Conservation (phyloP, 1,140 invertebrate species). For the Chlorops oryzae region DNA sequence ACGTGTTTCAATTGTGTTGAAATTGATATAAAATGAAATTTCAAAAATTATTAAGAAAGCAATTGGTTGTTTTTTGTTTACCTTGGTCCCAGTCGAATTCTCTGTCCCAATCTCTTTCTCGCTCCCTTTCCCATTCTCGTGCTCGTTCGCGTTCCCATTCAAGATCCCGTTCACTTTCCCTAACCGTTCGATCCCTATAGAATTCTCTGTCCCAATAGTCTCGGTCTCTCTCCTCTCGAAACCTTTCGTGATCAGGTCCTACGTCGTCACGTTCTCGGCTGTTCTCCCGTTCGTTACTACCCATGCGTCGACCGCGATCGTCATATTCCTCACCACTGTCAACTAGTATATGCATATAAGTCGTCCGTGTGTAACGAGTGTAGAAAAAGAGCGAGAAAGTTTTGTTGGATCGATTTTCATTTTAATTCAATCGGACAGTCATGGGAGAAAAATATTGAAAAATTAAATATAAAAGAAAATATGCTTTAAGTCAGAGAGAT, state of each 20-base stretch:
- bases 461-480: slow-evolving; percentile 1
- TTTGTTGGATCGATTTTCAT: slow-evolving; percentile 3
- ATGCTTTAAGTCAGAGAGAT: too few species aligned
- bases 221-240: slow-evolving; percentile 8
- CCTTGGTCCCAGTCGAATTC: slow-evolving; percentile 48
- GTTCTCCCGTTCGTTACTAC: slow-evolving; percentile 28
- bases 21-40: too few species aligned
- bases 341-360: neutral
- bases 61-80: too few species aligned
- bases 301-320: slow-evolving; percentile 23
- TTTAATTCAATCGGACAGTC: neutral
- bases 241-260: slow-evolving; percentile 1
- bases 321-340: slow-evolving; percentile 41
- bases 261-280: slow-evolving; percentile 27
- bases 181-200: slow-evolving; percentile 36
- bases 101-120: slow-evolving; percentile 47
- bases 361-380: too few species aligned
- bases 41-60: too few species aligned
- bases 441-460: neutral
- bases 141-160: slow-evolving; percentile 43
- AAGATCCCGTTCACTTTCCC: slow-evolving; percentile 36
- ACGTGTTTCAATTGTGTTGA: too few species aligned
- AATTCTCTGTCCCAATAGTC: slow-evolving; percentile 43
- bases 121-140: slow-evolving; percentile 45
- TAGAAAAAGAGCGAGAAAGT: too few species aligned